These are phyloP conservation scores for Apodemia duryi DNA, from an alignment of 2,888 invertebrate species.

Conservation along the genomic window DNA sequence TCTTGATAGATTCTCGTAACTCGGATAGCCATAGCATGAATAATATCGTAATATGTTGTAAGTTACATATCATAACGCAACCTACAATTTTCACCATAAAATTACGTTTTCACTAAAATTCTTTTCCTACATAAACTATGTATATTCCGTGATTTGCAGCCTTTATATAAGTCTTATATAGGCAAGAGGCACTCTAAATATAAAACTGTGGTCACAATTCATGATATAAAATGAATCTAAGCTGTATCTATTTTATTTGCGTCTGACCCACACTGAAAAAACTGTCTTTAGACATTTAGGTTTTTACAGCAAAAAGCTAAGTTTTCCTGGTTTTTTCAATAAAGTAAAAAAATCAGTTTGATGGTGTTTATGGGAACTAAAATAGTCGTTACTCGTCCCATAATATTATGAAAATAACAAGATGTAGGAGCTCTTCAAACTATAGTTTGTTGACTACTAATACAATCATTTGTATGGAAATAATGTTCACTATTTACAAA, in stretches of 20 bases:
- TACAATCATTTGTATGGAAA: neutral
- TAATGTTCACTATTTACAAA: neutral
- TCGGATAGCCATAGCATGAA: constrained; percentile 19
- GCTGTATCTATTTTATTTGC: constrained; percentile 54
- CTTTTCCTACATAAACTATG: constrained; percentile 74
- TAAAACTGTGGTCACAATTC: constrained; percentile 80
- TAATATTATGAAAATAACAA: too few relatives aligned
- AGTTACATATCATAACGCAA: constrained; percentile 79
- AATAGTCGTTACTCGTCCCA: too few relatives aligned
- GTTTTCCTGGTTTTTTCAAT: neutral
- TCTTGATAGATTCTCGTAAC: constrained; percentile 16
- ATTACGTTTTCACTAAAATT: constrained; percentile 58
- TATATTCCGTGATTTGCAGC: constrained; percentile 79
- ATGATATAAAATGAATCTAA: constrained; percentile 73
- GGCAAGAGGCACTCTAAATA: constrained; percentile 83
- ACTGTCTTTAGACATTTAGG: constrained; percentile 6
- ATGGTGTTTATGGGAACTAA: too few relatives aligned
- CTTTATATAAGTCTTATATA: constrained; percentile 80
- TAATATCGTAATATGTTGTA: constrained; percentile 34
- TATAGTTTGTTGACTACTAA: neutral
- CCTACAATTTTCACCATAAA: constrained; percentile 80
- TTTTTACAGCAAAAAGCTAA: neutral
- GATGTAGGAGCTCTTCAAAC: neutral
- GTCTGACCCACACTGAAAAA: constrained; percentile 16
- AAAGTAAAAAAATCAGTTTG: too few relatives aligned